Evolutionary conservation across 2,113 vertebrate genomes (phyloP).

Genomic region (Prionailurus bengalensis): DNA sequence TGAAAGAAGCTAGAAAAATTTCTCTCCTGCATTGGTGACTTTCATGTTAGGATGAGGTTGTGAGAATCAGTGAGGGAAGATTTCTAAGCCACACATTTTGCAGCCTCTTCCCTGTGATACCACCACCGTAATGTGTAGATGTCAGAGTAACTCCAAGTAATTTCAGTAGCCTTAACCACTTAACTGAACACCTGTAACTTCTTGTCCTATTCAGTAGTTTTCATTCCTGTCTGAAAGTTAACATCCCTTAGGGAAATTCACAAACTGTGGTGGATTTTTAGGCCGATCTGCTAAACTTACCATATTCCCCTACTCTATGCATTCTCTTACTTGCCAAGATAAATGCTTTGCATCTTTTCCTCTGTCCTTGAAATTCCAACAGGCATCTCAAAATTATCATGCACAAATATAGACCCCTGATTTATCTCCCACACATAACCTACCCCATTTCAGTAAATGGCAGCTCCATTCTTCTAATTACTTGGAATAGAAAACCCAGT

Average conservation of each 20-base stretch:
- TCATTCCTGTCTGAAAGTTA: not conserved
- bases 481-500: not conserved
- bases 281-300: not conserved
- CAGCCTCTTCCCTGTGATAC: fast-evolving
- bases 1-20: not conserved
- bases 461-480: not conserved
- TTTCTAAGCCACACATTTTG: not conserved
- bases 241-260: not conserved
- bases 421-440: not conserved
- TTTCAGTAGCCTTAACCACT: not conserved
- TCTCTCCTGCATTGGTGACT: not conserved
- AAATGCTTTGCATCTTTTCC: not conserved
- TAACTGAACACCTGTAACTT: not conserved
- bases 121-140: not conserved
- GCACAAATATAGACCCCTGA: not conserved
- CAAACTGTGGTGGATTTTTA: not conserved
- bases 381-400: not conserved
- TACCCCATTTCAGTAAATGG: not conserved
- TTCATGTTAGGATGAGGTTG: not conserved
- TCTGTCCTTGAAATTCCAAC: not conserved
- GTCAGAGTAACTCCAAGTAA: not conserved
- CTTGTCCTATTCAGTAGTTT: not conserved
- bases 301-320: not conserved
- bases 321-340: not conserved
- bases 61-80: not conserved